Base-by-base conservation (phyloP, 1,140 invertebrate genomes). In the Saxidomus purpurata region DNA sequence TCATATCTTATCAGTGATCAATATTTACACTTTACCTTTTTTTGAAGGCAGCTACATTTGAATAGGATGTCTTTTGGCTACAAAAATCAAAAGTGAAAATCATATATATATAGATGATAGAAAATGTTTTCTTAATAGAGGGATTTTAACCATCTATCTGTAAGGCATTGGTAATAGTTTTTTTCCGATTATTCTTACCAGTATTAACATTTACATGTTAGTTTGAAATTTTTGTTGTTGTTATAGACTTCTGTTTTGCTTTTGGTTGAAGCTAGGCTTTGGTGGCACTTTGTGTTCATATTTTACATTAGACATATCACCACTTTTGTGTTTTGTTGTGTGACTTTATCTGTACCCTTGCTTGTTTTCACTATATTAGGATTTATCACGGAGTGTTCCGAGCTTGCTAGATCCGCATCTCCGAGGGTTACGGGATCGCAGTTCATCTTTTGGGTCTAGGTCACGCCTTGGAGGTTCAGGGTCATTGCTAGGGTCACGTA, bases 401-500 rank as follows among this genome's bases (percentile, higher is more conserved):
- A 91, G 87, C 85, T 91, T 88, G 88, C 92, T 90, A 90, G 82
- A 89, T 49, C 61, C 88, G 43, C 82, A 90, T 76, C 43, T 89
- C 71, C 74, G 81, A 89, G 90, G 83, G 49, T 52, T 89, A 19
- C 82, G 90, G 52, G 91, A 90, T 59, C 90, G 93, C 61, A 93
- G 93, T 86, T 90, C 93, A 31, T 93, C 92, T 55, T 92, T 94
- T 90, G 93, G 92, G 83, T 87, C 90, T 61, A 91, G 89, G 83
- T 77, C 85, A 74, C 80, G 77, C 36, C 71, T 76, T 59, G 76
- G 82, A 67, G 83, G 83, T 69, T 84, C 88, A 83, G 79, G 84
- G 82, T 90, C 84, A 77, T 69, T 87, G 59, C 40, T 76, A 40
- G 79, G 85, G 63, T 89, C 80, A 85, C 67, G 76, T 87, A 55